phyloP scores from a whole-genome alignment of 2,888 invertebrate species.

The Folsomia candida region DNA sequence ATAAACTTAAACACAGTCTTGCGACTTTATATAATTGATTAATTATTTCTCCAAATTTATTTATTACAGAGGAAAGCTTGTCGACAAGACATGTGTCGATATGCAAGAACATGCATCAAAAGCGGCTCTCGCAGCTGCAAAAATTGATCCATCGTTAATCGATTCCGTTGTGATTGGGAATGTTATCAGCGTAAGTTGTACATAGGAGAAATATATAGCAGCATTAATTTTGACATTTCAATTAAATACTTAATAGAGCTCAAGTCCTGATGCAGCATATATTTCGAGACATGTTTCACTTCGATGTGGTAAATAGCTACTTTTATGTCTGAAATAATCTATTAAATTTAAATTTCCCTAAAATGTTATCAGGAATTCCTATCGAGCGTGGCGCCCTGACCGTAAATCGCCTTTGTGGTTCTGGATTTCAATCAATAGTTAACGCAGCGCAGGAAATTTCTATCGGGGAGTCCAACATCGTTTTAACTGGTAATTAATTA shows the following conservation, averaged over 20 bases:
- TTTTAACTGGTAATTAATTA: too few species aligned
- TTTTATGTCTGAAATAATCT: too few species aligned
- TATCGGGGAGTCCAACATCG: conserved; percentile 62
- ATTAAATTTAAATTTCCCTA: too few species aligned
- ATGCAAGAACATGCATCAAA: conserved; percentile 79
- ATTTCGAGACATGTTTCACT: conserved; percentile 85
- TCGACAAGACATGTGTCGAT: conserved; percentile 70
- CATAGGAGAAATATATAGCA: neutral
- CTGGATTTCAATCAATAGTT: conserved; percentile 82
- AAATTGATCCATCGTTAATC: conserved; percentile 78
- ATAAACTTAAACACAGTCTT: too few species aligned
- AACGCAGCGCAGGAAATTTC: conserved; percentile 69
- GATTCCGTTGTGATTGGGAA: conserved; percentile 89
- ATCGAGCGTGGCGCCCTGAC: conserved; percentile 78
- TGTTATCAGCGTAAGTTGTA: conserved; percentile 71
- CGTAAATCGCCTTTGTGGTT: conserved; percentile 93
- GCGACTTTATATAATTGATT: too few species aligned
- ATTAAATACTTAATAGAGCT: conserved; percentile 57
- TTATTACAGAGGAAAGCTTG: conserved; percentile 63
- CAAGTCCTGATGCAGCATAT: conserved; percentile 79
- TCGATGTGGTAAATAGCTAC: too few species aligned
- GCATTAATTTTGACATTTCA: neutral
- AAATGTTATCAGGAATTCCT: too few species aligned
- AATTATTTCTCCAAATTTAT: too few species aligned
- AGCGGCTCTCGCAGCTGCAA: conserved; percentile 74